Base-by-base conservation (phyloP, 2,888 invertebrate species). In the Phania funesta region DNA sequence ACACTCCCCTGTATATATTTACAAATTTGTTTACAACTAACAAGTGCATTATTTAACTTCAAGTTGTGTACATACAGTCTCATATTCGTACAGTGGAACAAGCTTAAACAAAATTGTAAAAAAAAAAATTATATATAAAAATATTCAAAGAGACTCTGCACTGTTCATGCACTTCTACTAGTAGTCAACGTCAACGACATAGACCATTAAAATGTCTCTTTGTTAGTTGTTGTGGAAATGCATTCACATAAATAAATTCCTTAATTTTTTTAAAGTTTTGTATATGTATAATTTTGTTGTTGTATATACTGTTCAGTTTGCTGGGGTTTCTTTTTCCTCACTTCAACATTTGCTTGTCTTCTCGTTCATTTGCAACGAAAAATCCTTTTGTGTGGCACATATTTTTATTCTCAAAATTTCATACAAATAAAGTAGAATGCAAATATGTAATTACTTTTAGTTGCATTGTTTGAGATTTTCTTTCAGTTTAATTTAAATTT, bases 401-500 rank as follows among this genome's bases (percentile, higher is more conserved):
- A n/a, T 35, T 41, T 38, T 50, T 62, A 11, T 71, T 60, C 13
- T 56, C 20, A 5, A 3, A 54, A 54, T 13, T 41, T 60, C 29
- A 35, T 62, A n/a, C 4, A 62, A 52, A 52, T 13, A 44, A 13
- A 29, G 13, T 1, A 32, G 44, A 60, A 73, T 18, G 18, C 0
- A 35, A 18, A 24, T 54, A 32, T 56, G 29, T 29, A 1, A 29
- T 13, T 29, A 35, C 24, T 46, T 44, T 64, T 46, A 65, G 16
- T 26, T 74, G 8, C 35, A 44, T 54, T 64, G 52, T 62, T 32
- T 44, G 24, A 44, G 11, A 64, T 54, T 44, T 54, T 32, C 5
- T 20, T 29, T 22, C 35, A 20, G 18, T 75, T 35, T 26, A 5
- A 18, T 71, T 50, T 70, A 48, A 24, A 48, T 71, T 71, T 38